A percentile compares a stretch with the other conserved stretches of the same genome.
phyloP scores from a whole-genome alignment of 2,888 invertebrate genomes.

The Glaucopsyche alexis region DNA sequence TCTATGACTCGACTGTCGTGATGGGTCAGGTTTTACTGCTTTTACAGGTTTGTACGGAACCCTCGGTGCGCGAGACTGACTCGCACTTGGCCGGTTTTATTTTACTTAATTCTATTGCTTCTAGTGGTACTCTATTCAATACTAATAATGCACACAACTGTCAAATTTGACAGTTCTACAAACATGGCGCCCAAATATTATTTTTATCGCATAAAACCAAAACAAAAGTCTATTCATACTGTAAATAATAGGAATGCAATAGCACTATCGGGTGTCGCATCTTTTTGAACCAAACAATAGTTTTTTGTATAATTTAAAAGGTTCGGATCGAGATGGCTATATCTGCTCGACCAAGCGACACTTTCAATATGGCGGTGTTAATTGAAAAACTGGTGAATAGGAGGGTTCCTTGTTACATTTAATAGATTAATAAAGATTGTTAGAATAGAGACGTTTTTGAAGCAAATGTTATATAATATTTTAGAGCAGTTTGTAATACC shows the following conservation, averaged over 20 bases:
- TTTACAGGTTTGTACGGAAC: too few relatives aligned
- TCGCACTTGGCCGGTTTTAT: too few relatives aligned
- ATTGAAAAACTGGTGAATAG: slow-evolving; percentile 40
- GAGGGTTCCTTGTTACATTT: slow-evolving; percentile 15
- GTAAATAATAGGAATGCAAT: slow-evolving; percentile 3
- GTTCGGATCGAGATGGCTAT: slow-evolving; percentile 10
- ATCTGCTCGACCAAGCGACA: slow-evolving; percentile 34
- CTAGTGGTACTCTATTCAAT: too few relatives aligned
- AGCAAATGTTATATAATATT: too few relatives aligned
- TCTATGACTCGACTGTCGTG: too few relatives aligned
- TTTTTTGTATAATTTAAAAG: slow-evolving; percentile 22
- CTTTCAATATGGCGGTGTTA: slow-evolving; percentile 40
- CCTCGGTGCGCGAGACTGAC: too few relatives aligned
- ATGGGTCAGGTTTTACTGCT: too few relatives aligned
- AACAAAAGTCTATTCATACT: neutral
- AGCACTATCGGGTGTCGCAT: slow-evolving; percentile 2
- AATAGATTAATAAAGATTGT: neutral
- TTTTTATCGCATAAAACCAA: neutral
- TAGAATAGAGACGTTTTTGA: neutral
- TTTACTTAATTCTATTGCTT: too few relatives aligned
- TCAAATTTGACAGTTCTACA: neutral
- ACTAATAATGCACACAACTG: neutral
- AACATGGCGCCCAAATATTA: neutral
- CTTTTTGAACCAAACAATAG: slow-evolving; percentile 12
- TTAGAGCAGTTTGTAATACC: too few relatives aligned